Conservation (phyloP, 2,888 invertebrate genomes). For the Harpalus rubripes region DNA sequence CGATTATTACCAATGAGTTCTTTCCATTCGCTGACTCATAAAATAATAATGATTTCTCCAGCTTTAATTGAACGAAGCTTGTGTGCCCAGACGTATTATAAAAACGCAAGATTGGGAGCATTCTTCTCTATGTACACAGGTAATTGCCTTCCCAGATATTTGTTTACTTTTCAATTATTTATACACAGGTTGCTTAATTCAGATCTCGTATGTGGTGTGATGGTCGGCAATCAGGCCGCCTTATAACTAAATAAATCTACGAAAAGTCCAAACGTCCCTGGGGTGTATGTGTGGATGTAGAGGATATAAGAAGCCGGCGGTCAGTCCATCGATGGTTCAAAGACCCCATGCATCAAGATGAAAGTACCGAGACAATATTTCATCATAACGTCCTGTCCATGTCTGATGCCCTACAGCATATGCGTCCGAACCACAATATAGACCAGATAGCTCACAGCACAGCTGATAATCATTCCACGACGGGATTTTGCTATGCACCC, state of each 20-base stretch:
- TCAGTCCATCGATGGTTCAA: constrained; percentile 60
- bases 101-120: not conserved
- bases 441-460: not conserved
- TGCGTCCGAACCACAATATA: not conserved
- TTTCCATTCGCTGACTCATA: constrained; percentile 62
- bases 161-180: too few relatives aligned
- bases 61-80: not conserved
- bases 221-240: too few relatives aligned
- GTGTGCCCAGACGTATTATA: not conserved
- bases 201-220: too few relatives aligned
- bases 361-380: constrained; percentile 52
- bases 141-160: too few relatives aligned
- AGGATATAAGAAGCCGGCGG: constrained; percentile 30
- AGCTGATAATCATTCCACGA: not conserved
- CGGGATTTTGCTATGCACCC: not conserved
- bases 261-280: not conserved
- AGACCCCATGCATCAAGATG: constrained; percentile 60
- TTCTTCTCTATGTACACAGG: too few relatives aligned
- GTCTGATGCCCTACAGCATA: constrained; percentile 8
- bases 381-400: constrained; percentile 27
- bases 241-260: not conserved
- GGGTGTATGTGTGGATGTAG: not conserved
- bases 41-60: constrained; percentile 52
- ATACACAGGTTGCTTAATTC: too few relatives aligned
- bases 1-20: constrained; percentile 57